Evolutionary conservation across 1,140 invertebrate genomes (phyloP).

Genomic region (Sycobia sp.): DNA sequence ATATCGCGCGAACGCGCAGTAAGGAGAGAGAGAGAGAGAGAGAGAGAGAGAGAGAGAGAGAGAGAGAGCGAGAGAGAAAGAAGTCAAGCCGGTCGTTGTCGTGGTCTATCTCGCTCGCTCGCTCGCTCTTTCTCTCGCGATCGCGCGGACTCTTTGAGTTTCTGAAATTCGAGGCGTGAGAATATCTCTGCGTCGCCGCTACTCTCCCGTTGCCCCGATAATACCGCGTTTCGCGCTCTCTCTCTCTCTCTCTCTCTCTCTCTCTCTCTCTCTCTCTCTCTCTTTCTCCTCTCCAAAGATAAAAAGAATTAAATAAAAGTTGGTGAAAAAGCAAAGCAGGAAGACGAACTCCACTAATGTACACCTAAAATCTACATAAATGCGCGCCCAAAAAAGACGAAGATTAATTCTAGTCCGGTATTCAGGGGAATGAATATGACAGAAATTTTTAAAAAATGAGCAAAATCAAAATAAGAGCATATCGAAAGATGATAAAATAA

Average conservation of each 20-base stretch:
- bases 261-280: too few relatives aligned
- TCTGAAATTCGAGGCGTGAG: slow-evolving; percentile 45
- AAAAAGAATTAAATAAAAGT: not conserved
- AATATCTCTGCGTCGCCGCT: slow-evolving; percentile 33
- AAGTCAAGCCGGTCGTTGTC: slow-evolving; percentile 35
- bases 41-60: slow-evolving; percentile 7
- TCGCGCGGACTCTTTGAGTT: slow-evolving; percentile 42
- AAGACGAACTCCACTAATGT: not conserved
- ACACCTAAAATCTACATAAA: not conserved
- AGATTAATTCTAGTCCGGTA: not conserved
- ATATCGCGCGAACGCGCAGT: slow-evolving; percentile 19
- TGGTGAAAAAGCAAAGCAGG: not conserved
- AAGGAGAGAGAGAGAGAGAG: slow-evolving; percentile 17
- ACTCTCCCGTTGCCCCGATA: slow-evolving; percentile 25
- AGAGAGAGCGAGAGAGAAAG: slow-evolving; percentile 20
- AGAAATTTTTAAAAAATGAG: too few relatives aligned
- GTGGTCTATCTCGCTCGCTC: too few relatives aligned
- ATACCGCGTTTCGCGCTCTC: too few relatives aligned
- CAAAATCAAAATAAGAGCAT: too few relatives aligned
- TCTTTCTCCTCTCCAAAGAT: too few relatives aligned
- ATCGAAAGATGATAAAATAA: too few relatives aligned
- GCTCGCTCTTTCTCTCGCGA: too few relatives aligned
- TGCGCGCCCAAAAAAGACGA: not conserved
- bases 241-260: too few relatives aligned
- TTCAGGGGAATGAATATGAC: too few relatives aligned